These are phyloP conservation scores for Felis catus DNA, from an alignment of 2,113 vertebrate genomes.

Conservation along the genomic window DNA sequence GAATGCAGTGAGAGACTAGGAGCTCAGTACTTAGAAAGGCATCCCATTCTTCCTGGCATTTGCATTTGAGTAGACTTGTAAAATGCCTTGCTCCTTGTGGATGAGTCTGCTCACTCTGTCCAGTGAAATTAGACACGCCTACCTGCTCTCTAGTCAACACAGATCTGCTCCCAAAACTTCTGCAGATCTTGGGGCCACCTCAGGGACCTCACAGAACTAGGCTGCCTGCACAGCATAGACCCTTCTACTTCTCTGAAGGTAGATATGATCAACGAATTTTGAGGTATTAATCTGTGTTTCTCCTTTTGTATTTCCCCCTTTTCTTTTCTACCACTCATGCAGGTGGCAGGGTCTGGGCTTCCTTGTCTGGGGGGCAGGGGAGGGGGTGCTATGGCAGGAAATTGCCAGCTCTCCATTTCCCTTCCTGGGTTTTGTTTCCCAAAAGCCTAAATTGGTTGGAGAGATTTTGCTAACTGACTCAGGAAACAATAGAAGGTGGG, in stretches of 20 bases:
- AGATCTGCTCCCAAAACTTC: not conserved
- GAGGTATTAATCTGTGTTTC: not conserved
- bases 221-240: rapidly evolving
- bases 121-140: not conserved
- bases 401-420: not conserved
- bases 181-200: not conserved
- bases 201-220: not conserved
- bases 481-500: not conserved
- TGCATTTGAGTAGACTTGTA: not conserved
- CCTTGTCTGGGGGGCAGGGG: not conserved
- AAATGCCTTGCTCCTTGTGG: not conserved
- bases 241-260: not conserved
- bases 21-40: not conserved
- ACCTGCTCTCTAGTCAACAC: not conserved
- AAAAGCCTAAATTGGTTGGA: not conserved
- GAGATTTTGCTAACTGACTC: not conserved
- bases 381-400: not conserved
- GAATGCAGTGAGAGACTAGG: not conserved
- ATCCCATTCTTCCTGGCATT: not conserved
- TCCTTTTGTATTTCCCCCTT: not conserved
- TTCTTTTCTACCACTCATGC: not conserved
- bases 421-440: not conserved
- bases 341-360: not conserved
- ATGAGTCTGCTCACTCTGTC: not conserved
- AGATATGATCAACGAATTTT: not conserved